Evolutionary conservation across 2,113 vertebrate species (phyloP).

Genomic region (Solenodon paradoxus): DNA sequence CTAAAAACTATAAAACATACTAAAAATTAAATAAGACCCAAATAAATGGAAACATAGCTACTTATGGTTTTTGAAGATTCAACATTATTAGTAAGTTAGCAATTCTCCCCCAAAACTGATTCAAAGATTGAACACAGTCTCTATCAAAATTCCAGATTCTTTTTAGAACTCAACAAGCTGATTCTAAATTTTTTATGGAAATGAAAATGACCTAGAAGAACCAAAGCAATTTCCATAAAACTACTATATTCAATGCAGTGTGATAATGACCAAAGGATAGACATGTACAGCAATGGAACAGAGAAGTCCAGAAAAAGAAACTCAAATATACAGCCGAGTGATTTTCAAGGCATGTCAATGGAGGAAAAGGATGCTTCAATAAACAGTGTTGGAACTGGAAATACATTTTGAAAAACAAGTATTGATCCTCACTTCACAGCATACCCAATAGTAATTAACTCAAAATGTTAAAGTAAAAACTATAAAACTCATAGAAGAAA

Average conservation of each 20-base stretch:
- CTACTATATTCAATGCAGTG: neutral
- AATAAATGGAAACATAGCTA: neutral
- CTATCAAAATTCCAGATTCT: neutral
- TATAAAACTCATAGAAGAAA: neutral
- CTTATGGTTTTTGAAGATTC: neutral
- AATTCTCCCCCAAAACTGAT: neutral
- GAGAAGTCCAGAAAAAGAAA: neutral
- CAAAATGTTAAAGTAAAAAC: neutral
- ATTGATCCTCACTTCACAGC: neutral
- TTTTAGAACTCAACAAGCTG: neutral
- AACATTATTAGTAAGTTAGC: neutral
- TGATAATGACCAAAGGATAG: neutral
- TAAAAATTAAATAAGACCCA: neutral
- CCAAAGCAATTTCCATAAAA: neutral
- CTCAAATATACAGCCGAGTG: neutral
- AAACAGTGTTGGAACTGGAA: neutral
- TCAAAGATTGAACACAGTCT: neutral
- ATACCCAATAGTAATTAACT: neutral
- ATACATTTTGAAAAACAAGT: neutral
- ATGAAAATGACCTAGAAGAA: neutral
- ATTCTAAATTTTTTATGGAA: neutral
- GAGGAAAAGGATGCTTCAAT: neutral
- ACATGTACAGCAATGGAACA: neutral
- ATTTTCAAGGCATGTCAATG: neutral
- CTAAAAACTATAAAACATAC: neutral